Conservation (phyloP, 2,888 invertebrate species). For the Tinea semifulvella region DNA sequence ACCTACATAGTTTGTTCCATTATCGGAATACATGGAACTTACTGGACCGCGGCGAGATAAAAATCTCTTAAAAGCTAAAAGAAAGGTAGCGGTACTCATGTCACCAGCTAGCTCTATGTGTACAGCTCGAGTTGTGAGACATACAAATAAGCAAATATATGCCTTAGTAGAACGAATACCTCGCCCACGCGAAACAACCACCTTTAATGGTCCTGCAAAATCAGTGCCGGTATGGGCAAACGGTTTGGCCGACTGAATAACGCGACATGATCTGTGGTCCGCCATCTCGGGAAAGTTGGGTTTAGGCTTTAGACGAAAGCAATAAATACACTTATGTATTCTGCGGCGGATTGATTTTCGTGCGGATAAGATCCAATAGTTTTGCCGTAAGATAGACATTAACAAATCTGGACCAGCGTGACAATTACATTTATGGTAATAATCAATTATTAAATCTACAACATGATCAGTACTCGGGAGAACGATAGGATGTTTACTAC, state of each 20-base stretch:
- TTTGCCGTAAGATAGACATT: background rate
- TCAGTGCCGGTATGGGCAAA: slow-evolving; percentile 7
- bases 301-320: background rate
- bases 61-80: slow-evolving; percentile 20
- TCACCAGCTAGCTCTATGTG: slow-evolving; percentile 19
- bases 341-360: background rate
- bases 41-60: slow-evolving; percentile 20
- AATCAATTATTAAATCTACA: background rate
- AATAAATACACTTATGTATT: background rate
- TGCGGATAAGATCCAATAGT: background rate
- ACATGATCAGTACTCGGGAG: slow-evolving; percentile 6
- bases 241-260: background rate
- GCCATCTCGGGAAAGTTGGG: background rate
- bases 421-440: background rate
- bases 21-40: slow-evolving; percentile 15
- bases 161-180: background rate
- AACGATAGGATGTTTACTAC: background rate
- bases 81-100: slow-evolving; percentile 18
- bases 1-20: slow-evolving; percentile 17
- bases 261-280: background rate
- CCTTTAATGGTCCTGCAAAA: background rate
- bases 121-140: slow-evolving; percentile 17
- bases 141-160: slow-evolving; percentile 3
- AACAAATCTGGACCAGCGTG: background rate
- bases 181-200: background rate